Conservation (phyloP, 2,888 invertebrate genomes). For the Chironomus tentans region DNA sequence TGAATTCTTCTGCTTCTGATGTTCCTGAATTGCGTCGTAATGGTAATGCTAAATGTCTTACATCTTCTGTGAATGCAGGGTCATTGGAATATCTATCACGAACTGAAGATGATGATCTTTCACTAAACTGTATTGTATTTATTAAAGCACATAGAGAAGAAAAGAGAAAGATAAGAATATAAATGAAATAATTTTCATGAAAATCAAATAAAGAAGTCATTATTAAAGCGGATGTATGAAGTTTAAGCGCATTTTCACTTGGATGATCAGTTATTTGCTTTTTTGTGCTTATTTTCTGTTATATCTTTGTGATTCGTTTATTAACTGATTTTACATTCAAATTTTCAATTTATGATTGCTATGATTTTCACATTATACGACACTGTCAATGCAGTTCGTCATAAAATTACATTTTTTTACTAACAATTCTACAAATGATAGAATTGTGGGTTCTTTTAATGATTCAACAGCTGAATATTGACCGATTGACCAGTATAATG, state of each 20-base stretch:
- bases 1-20: constrained; percentile 3
- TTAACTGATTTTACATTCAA: too few species aligned
- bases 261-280: constrained; percentile 31
- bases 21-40: constrained; percentile 36
- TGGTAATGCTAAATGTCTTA: constrained; percentile 41
- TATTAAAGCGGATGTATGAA: too few species aligned
- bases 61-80: constrained; percentile 42
- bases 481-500: too few species aligned
- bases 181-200: neutral
- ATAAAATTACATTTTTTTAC: too few species aligned
- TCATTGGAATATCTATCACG: constrained; percentile 41
- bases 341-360: too few species aligned
- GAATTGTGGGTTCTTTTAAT: too few species aligned
- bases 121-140: constrained; percentile 36
- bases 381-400: too few species aligned
- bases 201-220: neutral
- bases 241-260: too few species aligned
- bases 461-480: too few species aligned
- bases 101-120: constrained; percentile 38
- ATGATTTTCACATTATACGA: too few species aligned
- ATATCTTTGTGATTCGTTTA: too few species aligned
- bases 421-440: too few species aligned
- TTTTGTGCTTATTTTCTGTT: constrained; percentile 22
- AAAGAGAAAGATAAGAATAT: constrained; percentile 32
- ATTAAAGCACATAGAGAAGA: neutral